Evolutionary conservation across 2,888 invertebrate genomes (phyloP).

Genomic region (Drosophila cracens): DNA sequence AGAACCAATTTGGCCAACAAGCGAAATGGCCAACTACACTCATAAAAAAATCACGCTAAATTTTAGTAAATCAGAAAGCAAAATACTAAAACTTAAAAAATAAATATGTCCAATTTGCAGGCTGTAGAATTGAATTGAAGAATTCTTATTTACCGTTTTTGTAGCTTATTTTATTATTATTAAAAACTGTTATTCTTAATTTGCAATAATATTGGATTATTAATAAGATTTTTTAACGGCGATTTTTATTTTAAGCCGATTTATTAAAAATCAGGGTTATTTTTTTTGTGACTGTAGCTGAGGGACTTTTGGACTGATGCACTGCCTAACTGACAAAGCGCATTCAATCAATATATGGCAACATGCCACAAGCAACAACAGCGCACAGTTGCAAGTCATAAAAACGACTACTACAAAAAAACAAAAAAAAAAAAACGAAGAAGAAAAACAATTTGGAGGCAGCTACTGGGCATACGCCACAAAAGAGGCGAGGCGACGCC

Average conservation of each 20-base stretch:
- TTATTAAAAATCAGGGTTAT: not conserved
- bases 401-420: constrained; percentile 65
- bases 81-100: not conserved
- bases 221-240: rapidly evolving
- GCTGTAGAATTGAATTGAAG: not conserved
- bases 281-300: not conserved
- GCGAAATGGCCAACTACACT: constrained; percentile 11
- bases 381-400: constrained; percentile 76
- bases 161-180: not conserved
- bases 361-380: constrained; percentile 39
- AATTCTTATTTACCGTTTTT: not conserved
- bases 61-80: not conserved
- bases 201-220: not conserved
- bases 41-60: not conserved
- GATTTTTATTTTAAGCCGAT: not conserved
- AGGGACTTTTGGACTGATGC: constrained; percentile 9
- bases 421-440: constrained; percentile 5
- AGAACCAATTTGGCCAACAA: constrained; percentile 29
- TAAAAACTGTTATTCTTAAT: not conserved
- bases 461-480: constrained; percentile 77
- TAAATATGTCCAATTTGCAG: not conserved
- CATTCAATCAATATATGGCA: constrained; percentile 74
- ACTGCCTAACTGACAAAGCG: constrained; percentile 65
- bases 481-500: constrained; percentile 70
- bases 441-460: constrained; percentile 52